Base-by-base conservation (phyloP, 2,797 vertebrate genomes). In the Rousettus madagascariensis region DNA sequence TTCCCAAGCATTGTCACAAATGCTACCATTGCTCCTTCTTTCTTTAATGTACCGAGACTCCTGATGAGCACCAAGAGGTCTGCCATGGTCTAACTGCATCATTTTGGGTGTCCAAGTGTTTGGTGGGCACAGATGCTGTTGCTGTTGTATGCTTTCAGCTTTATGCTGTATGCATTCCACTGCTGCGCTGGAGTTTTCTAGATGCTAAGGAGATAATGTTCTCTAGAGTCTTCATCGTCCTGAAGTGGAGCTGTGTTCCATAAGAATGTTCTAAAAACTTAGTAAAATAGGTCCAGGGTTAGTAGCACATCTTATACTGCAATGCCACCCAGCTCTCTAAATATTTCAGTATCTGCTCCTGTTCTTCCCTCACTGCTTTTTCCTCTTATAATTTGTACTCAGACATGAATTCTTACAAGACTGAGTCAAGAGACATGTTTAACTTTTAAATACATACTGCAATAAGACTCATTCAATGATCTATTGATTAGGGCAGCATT, bases 31-130 rank as follows among this genome's bases (percentile, higher is more conserved):
- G 5, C 0, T 91, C 6, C 30, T 93, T 33, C 41, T 75, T 66
- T 65, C 20, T 43, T 79, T 79, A n/a, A 59, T 36, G 6, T 3
- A 36, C 19, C 61, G 19, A n/a, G 15, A 26, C 2, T 41, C 2
- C 51, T 79, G 6, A 51, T 72, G 33, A 77, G 15, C 12, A 65
- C n/a, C 30, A 41, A 41, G 36, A 41, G 6, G 0, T 15, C n/a
- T 46, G 2, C 13, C 24, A n/a, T 13, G 1, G 24, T 9, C 19
- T 8, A 38, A 3, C 8, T 30, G 2, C 4, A 30, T 2, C 0
- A 1, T 33, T 11, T 12, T 22, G 2, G 11, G 5, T 6, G 8
- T 51, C 15, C 1, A n/a, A 12, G 28, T 51, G 3, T 57, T 85
- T n/a, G n/a, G 10, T 61, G 15, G 55, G 3, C 36, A 94, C 9